phyloP scores from a whole-genome alignment of 2,113 vertebrate species.

The Nycticorax nycticorax region DNA sequence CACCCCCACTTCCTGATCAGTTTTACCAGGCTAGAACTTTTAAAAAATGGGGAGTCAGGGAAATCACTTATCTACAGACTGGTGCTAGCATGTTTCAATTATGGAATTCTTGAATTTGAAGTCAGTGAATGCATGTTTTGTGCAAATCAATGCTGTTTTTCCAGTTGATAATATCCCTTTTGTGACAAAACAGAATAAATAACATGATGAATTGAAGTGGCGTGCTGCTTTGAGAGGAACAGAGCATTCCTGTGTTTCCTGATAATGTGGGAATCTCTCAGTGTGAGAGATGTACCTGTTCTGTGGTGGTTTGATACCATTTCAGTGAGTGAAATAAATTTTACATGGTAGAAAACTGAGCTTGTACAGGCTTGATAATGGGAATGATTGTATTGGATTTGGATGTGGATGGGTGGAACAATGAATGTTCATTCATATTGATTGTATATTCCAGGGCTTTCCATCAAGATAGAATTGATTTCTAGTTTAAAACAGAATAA shows the following conservation, averaged over 20 bases:
- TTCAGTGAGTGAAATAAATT: not conserved
- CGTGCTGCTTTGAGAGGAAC: not conserved
- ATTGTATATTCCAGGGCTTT: not conserved
- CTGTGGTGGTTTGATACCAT: not conserved
- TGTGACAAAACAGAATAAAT: not conserved
- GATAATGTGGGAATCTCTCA: rapidly evolving
- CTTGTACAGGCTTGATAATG: not conserved
- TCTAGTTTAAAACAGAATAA: not conserved
- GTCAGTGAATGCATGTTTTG: not conserved
- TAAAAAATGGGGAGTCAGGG: not conserved
- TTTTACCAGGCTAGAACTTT: not conserved
- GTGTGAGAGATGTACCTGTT: not conserved
- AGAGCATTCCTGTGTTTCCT: not conserved
- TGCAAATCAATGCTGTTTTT: not conserved
- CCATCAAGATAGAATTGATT: not conserved
- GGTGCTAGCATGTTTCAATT: not conserved
- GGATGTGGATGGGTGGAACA: not conserved
- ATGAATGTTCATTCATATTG: not conserved
- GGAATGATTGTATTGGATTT: not conserved
- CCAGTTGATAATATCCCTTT: not conserved
- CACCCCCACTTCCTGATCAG: not conserved
- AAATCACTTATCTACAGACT: not conserved
- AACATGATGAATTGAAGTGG: not conserved
- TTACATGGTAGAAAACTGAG: not conserved
- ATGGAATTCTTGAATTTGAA: not conserved